Percentiles rank a stretch among this genome's conserved stretches.
These are phyloP conservation scores for Protobothrops mucrosquamatus DNA, from an alignment of 2,113 vertebrate species.

Conservation along the genomic window DNA sequence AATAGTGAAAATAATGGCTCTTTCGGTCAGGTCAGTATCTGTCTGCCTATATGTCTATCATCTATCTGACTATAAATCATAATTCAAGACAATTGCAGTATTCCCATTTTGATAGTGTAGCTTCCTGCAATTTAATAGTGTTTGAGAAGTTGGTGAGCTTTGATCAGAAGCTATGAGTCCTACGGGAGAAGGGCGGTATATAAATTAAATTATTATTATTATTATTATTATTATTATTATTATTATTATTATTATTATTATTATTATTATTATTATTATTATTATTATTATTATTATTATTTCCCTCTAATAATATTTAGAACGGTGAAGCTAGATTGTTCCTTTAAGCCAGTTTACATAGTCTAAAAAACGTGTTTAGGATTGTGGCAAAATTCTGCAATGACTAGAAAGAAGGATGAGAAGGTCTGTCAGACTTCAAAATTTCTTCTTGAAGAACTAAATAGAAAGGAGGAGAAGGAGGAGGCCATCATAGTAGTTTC, in stretches of 20 bases:
- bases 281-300: too few relatives aligned
- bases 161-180: neutral
- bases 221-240: too few relatives aligned
- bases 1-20: neutral
- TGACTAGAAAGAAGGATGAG: neutral
- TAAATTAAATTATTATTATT: too few relatives aligned
- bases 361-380: neutral
- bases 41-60: neutral
- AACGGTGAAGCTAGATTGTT: neutral
- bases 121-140: neutral
- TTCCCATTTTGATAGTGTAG: neutral
- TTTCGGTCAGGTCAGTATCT: neutral
- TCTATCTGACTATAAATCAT: neutral
- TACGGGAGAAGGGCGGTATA: too few relatives aligned
- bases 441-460: conserved; percentile 10
- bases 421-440: neutral
- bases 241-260: too few relatives aligned
- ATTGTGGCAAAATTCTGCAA: neutral
- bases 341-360: neutral
- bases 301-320: neutral
- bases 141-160: neutral
- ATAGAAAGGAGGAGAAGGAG: neutral
- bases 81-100: neutral
- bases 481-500: conserved; percentile 13
- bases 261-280: too few relatives aligned